Evolutionary conservation across 2,797 vertebrate genomes (phyloP).

Genomic region (Pseudopleuronectes americanus): DNA sequence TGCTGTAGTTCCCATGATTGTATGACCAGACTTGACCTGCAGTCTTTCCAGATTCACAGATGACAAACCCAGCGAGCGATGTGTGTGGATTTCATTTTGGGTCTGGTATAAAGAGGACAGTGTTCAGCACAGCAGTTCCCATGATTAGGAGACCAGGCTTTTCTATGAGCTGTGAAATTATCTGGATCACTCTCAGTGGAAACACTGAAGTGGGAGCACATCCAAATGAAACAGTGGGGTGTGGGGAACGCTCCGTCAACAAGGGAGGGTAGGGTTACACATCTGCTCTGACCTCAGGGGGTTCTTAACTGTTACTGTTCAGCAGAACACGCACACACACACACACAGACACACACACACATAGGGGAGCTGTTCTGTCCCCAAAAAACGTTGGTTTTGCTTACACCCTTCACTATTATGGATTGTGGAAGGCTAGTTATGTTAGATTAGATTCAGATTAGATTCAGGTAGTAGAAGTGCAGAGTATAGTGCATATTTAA

Average conservation of each 20-base stretch:
- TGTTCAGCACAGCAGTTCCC: constrained; percentile 62
- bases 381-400: constrained; percentile 59
- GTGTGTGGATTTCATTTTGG: constrained; percentile 62
- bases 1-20: constrained; percentile 46
- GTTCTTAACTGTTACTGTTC: constrained; percentile 65
- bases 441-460: no score
- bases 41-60: constrained; percentile 48
- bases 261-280: constrained; percentile 65
- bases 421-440: constrained; percentile 58
- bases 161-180: constrained; percentile 75
- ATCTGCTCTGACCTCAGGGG: constrained; percentile 74
- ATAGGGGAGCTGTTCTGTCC: constrained; percentile 38
- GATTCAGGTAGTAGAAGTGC: no score
- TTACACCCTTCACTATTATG: constrained; percentile 69
- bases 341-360: background rate
- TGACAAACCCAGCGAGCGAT: constrained; percentile 52
- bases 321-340: constrained; percentile 18
- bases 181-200: constrained; percentile 66
- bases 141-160: constrained; percentile 53
- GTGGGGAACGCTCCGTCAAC: constrained; percentile 62
- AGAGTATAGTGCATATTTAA: no score
- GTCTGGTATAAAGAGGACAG: constrained; percentile 60
- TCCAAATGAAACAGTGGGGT: constrained; percentile 71
- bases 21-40: constrained; percentile 28
- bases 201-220: constrained; percentile 55